A percentile compares a stretch with the other conserved stretches of the same genome.
Conservation (phyloP, 2,888 invertebrate genomes). For the Entomobrya proxima region DNA sequence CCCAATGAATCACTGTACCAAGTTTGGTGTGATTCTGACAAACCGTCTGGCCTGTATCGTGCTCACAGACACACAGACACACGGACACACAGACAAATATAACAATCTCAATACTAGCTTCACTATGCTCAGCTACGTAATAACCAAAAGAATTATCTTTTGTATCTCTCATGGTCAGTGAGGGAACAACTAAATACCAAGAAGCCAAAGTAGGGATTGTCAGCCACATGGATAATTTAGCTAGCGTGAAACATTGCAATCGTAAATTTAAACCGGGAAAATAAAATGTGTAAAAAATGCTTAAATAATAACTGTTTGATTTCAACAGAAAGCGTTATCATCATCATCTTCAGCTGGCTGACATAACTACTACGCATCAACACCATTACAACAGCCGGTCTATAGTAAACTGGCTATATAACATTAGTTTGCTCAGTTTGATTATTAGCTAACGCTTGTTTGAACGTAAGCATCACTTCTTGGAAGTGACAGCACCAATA, state of each 20-base stretch:
- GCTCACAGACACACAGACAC: too few relatives aligned
- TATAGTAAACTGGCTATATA: neutral
- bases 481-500: constrained; percentile 11
- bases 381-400: neutral
- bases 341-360: neutral
- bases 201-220: neutral
- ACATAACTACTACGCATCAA: neutral
- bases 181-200: too few relatives aligned
- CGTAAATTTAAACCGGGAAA: neutral
- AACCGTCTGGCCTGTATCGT: too few relatives aligned
- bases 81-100: too few relatives aligned
- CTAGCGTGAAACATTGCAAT: neutral
- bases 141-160: too few relatives aligned
- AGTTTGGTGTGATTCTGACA: too few relatives aligned
- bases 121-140: too few relatives aligned
- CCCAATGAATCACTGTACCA: too few relatives aligned
- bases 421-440: neutral
- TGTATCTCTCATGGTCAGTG: too few relatives aligned
- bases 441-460: too few relatives aligned
- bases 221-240: too few relatives aligned
- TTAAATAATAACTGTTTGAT: neutral
- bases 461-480: neutral
- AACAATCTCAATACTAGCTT: too few relatives aligned
- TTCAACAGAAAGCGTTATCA: neutral
- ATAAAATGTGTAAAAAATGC: neutral